Conservation (phyloP, 2,797 vertebrate genomes). For the Epinephelus malabaricus region DNA sequence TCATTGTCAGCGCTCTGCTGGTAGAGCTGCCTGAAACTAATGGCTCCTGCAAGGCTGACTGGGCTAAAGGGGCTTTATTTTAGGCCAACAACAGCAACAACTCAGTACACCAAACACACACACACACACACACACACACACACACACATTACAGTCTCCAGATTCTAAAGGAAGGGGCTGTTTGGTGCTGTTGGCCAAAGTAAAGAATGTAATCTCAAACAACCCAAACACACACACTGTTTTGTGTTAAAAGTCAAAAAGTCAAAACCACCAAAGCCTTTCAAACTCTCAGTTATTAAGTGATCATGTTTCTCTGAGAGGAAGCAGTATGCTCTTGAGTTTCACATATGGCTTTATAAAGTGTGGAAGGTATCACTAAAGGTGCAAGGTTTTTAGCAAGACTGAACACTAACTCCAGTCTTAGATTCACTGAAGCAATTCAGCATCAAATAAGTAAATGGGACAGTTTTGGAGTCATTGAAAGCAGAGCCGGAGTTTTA, state of each 20-base stretch:
- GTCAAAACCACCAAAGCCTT: not conserved
- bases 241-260: not conserved
- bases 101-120: conserved; percentile 23
- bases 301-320: not conserved
- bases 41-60: conserved; percentile 59
- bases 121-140: conserved; percentile 27
- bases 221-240: not conserved
- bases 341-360: not conserved
- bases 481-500: not conserved
- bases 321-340: not conserved
- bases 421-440: not conserved
- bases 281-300: not conserved
- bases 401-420: not conserved
- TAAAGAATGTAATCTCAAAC: not conserved
- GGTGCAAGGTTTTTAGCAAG: not conserved
- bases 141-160: conserved; percentile 18
- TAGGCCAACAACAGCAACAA: conserved; percentile 48
- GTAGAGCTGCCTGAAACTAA: conserved; percentile 62
- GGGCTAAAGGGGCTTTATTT: conserved; percentile 55
- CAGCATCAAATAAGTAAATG: not conserved
- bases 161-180: not conserved
- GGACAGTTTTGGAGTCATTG: not conserved
- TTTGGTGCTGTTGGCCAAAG: not conserved
- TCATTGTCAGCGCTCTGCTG: conserved; percentile 57
- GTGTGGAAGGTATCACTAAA: not conserved